phyloP scores from a whole-genome alignment of 2,888 invertebrate genomes.

The Spilosoma lubricipeda region DNA sequence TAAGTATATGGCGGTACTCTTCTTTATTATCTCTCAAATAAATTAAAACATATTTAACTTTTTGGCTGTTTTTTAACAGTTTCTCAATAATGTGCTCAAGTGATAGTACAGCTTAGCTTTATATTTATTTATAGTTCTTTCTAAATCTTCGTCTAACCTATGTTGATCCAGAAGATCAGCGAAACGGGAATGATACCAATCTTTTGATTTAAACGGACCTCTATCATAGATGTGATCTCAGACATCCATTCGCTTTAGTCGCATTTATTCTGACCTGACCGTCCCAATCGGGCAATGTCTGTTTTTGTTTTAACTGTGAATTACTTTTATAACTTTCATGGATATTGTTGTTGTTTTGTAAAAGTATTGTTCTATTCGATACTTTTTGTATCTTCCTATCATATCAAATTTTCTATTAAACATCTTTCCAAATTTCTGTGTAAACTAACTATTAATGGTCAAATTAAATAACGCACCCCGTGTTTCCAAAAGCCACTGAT shows the following conservation, averaged over 20 bases:
- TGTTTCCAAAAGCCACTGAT: too few relatives aligned
- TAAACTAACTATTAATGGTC: not conserved
- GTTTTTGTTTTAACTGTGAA: not conserved
- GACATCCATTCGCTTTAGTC: constrained; percentile 5
- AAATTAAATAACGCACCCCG: not conserved
- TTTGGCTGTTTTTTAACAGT: not conserved
- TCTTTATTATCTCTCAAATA: not conserved
- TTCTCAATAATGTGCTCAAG: not conserved
- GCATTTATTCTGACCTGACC: not conserved
- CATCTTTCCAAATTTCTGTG: not conserved
- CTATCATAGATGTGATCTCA: not conserved
- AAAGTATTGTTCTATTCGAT: not conserved
- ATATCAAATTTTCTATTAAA: not conserved
- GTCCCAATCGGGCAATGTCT: not conserved
- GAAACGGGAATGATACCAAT: not conserved
- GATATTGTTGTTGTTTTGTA: not conserved
- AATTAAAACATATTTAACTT: too few relatives aligned
- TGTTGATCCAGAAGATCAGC: not conserved
- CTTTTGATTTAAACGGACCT: constrained; percentile 2
- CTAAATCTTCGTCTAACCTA: not conserved
- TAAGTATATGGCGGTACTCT: not conserved
- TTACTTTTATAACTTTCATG: not conserved
- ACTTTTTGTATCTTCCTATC: not conserved
- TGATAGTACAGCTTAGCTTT: too few relatives aligned
- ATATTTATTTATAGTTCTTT: not conserved